Percentiles rank a stretch among this genome's conserved stretches.
These are phyloP conservation scores for Triops cancriformis DNA, from an alignment of 1,140 invertebrate genomes.

Conservation along the genomic window DNA sequence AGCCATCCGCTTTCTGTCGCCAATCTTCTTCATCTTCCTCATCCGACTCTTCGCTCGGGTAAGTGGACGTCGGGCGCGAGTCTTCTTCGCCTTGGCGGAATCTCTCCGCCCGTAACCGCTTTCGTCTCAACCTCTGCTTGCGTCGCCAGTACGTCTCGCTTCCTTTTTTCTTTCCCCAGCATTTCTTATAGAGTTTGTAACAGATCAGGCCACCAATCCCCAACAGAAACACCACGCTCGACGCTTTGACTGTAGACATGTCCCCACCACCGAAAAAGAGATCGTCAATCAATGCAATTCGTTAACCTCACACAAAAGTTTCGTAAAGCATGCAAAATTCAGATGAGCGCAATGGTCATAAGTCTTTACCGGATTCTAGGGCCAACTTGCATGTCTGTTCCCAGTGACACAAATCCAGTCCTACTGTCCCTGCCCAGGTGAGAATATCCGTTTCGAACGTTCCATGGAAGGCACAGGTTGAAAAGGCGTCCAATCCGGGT, in stretches of 20 bases:
- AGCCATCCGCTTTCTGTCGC: not conserved
- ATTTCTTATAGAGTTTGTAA: conserved; percentile 34
- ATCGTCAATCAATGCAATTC: not conserved
- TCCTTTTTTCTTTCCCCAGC: not conserved
- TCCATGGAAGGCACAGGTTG: conserved; percentile 28
- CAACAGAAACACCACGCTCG: conserved; percentile 36
- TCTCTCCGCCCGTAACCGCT: not conserved
- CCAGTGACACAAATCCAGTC: conserved; percentile 32
- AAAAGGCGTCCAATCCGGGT: conserved; percentile 22
- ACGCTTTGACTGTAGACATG: conserved; percentile 34
- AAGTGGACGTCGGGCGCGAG: not conserved
- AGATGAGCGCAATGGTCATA: not conserved
- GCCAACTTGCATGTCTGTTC: conserved; percentile 32
- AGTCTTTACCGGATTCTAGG: conserved; percentile 32
- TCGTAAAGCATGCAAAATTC: too few species aligned
- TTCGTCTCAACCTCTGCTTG: not conserved
- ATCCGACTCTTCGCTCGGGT: not conserved
- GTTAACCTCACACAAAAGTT: too few species aligned
- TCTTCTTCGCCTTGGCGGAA: not conserved
- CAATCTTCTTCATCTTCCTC: not conserved
- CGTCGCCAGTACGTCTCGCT: not conserved
- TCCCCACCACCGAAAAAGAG: conserved; percentile 14
- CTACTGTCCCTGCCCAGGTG: conserved; percentile 32
- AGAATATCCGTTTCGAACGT: conserved; percentile 32
- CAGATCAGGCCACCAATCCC: conserved; percentile 38